Evolutionary conservation across 2,113 vertebrate species (phyloP), one percentile per base, ranked within the genome.

Genomic region (Crypturellus undulatus): DNA sequence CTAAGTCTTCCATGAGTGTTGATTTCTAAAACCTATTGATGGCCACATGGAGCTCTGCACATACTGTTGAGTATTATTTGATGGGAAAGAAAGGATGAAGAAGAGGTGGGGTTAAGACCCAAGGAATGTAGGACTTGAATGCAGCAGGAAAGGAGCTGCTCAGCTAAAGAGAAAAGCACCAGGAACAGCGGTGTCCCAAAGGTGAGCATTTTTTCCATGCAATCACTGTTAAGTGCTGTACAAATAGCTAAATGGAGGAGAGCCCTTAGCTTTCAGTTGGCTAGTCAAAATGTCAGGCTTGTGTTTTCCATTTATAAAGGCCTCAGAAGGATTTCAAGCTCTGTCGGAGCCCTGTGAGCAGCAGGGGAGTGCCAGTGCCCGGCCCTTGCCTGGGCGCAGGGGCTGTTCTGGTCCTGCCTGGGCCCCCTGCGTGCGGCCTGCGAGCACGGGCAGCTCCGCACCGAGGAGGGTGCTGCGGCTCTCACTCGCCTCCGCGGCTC

Each of bases 401-500:
- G 28, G 49, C 49, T 49, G 49, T 10, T 24, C 21, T 49, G 49
- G 49, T 49, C 21, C 49, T 49, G 49, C 49, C 20, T 21, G 21
- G 21, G 20, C 49, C 15, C 43, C 43, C 43, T 43, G 43, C 15
- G 43, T 43, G 43, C 6, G 15, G 43, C 58, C 42, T 40, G 47
- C 7, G 36, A 18, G 7, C 43, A 68, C 1, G 0, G 18, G 43
- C 36, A 1, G 63, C 58, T 45, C 54, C 32, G 3, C 28, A 22
- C 19, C 6, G 6, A 8, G 7, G 64, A 73, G 40, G 16, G 0
- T 62, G 72, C 15, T 21, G 28, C 90, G 88, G 92, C 72, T 86
- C n/a, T 51, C 16, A 83, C 45, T 94, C 92, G 59, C 96, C 95
- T 96, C 92, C 92, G 60, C 79, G 47, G 83, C 72, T 75, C 32